A percentile compares a stretch with the other conserved stretches of the same genome.
Conservation (phyloP, 2,888 invertebrate species). For the Homarus gammarus region DNA sequence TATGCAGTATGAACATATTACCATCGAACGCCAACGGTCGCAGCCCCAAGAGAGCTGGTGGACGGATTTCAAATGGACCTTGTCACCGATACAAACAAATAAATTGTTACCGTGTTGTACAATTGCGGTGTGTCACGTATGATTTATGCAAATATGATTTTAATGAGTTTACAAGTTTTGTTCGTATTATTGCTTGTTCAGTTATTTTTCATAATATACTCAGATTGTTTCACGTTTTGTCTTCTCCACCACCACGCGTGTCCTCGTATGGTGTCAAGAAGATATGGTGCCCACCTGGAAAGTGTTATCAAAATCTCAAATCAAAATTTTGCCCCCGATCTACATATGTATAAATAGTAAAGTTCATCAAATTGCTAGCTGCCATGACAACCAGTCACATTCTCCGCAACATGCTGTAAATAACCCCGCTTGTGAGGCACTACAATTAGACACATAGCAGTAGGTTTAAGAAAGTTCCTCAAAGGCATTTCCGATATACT, state of each 20-base stretch:
- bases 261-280: conserved; percentile 41
- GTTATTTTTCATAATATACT: conserved; percentile 3
- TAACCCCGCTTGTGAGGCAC: conserved; percentile 58
- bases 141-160: conserved; percentile 13
- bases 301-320: conserved; percentile 69
- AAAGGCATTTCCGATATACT: conserved; percentile 61
- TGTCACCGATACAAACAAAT: conserved; percentile 60
- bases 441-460: conserved; percentile 45
- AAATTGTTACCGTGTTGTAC: conserved; percentile 62
- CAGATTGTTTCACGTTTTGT: conserved; percentile 17
- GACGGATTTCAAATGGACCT: conserved; percentile 68
- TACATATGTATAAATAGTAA: conserved; percentile 65
- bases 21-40: conserved; percentile 35
- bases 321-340: conserved; percentile 72
- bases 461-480: conserved; percentile 71
- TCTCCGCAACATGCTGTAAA: conserved; percentile 60
- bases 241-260: conserved; percentile 27
- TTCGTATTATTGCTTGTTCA: conserved; percentile 26
- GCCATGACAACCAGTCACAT: conserved; percentile 53
- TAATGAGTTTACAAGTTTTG: conserved; percentile 9
- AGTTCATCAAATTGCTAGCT: conserved; percentile 62
- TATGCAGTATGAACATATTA: conserved; percentile 15
- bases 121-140: conserved; percentile 68
- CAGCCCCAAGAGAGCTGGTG: conserved; percentile 57
- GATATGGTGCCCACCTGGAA: conserved; percentile 67